Conservation (phyloP, 1,140 invertebrate species). For the Chionoecetes opilio region DNA sequence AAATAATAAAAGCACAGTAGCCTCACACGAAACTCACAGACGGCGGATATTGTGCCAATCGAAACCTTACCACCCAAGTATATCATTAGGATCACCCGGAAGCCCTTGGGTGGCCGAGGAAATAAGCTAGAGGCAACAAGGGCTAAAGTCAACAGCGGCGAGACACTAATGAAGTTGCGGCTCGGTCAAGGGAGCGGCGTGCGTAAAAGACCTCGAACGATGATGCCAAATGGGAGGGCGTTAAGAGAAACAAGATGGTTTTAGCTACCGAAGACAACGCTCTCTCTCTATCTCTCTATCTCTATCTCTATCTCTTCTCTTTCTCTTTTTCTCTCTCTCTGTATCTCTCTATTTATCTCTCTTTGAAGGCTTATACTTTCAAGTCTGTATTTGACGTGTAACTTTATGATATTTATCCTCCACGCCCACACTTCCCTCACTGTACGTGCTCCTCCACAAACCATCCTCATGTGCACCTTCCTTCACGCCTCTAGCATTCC, state of each 20-base stretch:
- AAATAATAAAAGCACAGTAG: no score
- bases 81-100: background rate
- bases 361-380: no score
- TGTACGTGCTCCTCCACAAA: background rate
- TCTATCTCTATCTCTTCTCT: background rate
- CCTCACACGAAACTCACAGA: background rate
- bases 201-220: background rate
- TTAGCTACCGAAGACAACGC: background rate
- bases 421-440: background rate
- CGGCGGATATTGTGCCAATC: background rate
- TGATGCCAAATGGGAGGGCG: background rate
- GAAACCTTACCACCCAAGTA: background rate
- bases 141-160: background rate
- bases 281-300: background rate
- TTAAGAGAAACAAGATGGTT: background rate
- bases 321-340: background rate
- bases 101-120: no score
- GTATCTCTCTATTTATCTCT: background rate
- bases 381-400: background rate
- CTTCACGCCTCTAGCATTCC: background rate
- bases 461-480: background rate
- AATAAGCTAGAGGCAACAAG: background rate
- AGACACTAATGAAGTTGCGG: background rate
- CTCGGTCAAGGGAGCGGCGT: background rate
- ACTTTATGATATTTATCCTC: constrained; percentile 10